Conservation (phyloP, 35 echinoderm and acorn worm species). For the Patiria miniata region DNA sequence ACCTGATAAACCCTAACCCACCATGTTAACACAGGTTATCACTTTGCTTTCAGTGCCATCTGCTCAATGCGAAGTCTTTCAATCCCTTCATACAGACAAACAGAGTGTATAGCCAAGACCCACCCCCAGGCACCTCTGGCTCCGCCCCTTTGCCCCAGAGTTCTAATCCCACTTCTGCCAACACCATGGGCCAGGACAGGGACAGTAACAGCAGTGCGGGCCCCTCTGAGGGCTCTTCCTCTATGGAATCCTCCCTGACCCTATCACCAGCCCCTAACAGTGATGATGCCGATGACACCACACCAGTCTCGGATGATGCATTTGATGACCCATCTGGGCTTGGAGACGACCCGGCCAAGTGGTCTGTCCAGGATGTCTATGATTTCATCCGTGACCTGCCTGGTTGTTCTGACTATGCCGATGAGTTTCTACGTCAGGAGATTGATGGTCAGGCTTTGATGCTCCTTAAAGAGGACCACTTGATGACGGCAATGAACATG, state of each 20-base stretch:
- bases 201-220: conserved; percentile 44
- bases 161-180: conserved; percentile 3
- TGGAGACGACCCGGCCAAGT: conserved; percentile 62
- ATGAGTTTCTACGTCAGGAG: conserved; percentile 92
- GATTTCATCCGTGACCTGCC: conserved; percentile 86
- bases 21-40: neutral
- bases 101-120: conserved; percentile 15
- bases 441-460: conserved; percentile 97
- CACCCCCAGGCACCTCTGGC: neutral
- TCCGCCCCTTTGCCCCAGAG: neutral
- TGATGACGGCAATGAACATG: conserved; percentile 99
- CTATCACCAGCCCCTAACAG: conserved; percentile 67
- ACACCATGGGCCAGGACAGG: conserved; percentile 3
- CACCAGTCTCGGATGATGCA: conserved; percentile 73
- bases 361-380: conserved; percentile 77
- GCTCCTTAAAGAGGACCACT: conserved; percentile 93
- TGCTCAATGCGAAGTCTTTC: neutral
- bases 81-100: neutral
- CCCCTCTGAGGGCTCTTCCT: conserved; percentile 48
- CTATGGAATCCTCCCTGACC: conserved; percentile 43
- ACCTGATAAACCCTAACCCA: no score
- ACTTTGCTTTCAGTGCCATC: conserved; percentile 13
- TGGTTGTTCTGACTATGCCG: conserved; percentile 86
- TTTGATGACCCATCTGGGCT: conserved; percentile 52
- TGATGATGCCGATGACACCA: conserved; percentile 55